These are phyloP conservation scores for Nothoprocta pentlandii DNA, from an alignment of 2,113 vertebrate species.

Conservation along the genomic window DNA sequence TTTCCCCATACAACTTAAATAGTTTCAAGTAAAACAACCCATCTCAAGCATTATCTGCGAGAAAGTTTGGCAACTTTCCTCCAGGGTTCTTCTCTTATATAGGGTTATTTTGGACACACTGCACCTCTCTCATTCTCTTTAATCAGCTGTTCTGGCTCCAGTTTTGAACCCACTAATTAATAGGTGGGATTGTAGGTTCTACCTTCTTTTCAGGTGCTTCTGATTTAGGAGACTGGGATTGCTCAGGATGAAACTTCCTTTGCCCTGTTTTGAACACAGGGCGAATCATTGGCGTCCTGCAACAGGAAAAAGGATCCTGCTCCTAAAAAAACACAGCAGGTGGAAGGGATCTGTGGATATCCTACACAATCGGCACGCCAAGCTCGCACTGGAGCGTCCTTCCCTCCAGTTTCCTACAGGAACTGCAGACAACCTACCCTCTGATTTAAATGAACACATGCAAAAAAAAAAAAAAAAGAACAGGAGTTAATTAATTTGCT, in stretches of 20 bases:
- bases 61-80: slow-evolving; percentile 7
- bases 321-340: not conserved
- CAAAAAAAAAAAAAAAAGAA: not conserved
- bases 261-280: not conserved
- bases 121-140: not conserved
- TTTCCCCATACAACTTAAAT: not conserved
- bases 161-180: too few species aligned
- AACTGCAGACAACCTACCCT: slow-evolving; percentile 1
- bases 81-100: not conserved
- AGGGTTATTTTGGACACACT: not conserved
- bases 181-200: not conserved
- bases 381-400: not conserved
- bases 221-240: not conserved
- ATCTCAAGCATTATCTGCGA: not conserved
- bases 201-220: not conserved
- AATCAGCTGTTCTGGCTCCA: not conserved
- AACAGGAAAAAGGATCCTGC: not conserved
- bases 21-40: not conserved
- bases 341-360: fast-evolving
- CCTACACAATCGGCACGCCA: not conserved
- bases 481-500: slow-evolving; percentile 60
- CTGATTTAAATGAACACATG: not conserved
- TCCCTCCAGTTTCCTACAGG: not conserved
- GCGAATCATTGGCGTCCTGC: not conserved
- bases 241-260: not conserved